Base-by-base conservation (phyloP, 2,888 invertebrate genomes). In the Melikaiella ostensackeni region DNA sequence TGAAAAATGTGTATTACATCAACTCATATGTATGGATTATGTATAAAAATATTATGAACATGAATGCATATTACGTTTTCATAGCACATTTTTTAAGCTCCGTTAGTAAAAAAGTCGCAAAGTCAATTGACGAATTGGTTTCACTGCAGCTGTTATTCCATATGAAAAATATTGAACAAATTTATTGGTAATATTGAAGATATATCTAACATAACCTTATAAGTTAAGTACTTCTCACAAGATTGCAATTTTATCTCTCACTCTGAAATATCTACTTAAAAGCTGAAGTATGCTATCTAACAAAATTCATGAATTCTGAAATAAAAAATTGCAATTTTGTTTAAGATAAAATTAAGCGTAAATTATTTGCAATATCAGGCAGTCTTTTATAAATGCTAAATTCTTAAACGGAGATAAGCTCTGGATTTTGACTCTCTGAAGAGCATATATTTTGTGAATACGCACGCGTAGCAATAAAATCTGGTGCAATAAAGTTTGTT, bases 101-200 rank as follows among this genome's bases (percentile, higher is more conserved):
- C 19, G n/a, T 2, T 6, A 50, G n/a, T 50, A 2, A 50, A 50
- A 74, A 70, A 79, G 77, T 77, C 66, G 46, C 59, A 33, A 79
- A 70, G 74, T 81, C 82, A 85, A 83, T 81, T 74, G 83, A 75
- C 79, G 75, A 81, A 80, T 83, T 24, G 55, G 4, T 11, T 24
- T 24, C 50, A 50, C 79, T 77, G 80, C 83, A 85, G 84, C 81
- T 81, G 84, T 75, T 75, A 76, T 77, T 61, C 46, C 42, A 50
- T 77, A 75, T 75, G 66, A 78, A 77, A 46, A 46, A 57, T 57
- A 57, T 57, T 57, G 9, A 57, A 57, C 21, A 9, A 21, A 3
- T 57, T 57, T 8, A 57, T 57, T 3, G 21, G 21, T 24, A 57
- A 57, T 57, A 21, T 24, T 21, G 3, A 57, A 11, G 11, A 24